Evolutionary conservation across 92 coral and sea anemone genomes (phyloP).

Genomic region (Epizoanthus fatuus): DNA sequence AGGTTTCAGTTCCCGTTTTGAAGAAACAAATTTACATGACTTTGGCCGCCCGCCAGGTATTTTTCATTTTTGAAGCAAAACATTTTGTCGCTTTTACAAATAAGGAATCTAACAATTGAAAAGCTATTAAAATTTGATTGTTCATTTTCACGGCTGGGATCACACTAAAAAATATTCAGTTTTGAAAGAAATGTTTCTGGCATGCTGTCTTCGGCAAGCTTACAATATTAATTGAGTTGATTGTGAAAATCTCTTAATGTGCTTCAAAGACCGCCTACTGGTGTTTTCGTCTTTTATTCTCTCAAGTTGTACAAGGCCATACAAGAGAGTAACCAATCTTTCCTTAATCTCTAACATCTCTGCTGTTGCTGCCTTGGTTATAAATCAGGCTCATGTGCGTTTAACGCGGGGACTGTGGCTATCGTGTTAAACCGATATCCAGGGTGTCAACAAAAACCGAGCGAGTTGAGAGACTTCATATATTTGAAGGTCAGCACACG

Average conservation of each 20-base stretch:
- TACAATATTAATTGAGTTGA: background rate
- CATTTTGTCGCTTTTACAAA: conserved; percentile 4
- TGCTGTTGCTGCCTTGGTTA: background rate
- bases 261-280: background rate
- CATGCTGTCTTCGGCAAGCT: background rate
- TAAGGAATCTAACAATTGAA: background rate
- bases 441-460: no score
- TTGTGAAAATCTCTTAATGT: background rate
- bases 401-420: no score
- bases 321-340: background rate
- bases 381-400: background rate
- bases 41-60: background rate
- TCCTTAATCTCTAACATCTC: background rate
- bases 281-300: background rate
- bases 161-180: conserved; percentile 7
- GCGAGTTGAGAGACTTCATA: no score
- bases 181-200: background rate
- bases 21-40: background rate
- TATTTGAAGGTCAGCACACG: background rate
- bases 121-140: conserved; percentile 24
- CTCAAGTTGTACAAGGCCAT: background rate
- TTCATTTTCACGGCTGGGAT: conserved; percentile 21
- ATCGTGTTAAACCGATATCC: no score
- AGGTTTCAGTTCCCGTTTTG: background rate
- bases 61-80: conserved; percentile 17